Conservation (phyloP, 2,888 invertebrate species). For the Norana najaformis region DNA sequence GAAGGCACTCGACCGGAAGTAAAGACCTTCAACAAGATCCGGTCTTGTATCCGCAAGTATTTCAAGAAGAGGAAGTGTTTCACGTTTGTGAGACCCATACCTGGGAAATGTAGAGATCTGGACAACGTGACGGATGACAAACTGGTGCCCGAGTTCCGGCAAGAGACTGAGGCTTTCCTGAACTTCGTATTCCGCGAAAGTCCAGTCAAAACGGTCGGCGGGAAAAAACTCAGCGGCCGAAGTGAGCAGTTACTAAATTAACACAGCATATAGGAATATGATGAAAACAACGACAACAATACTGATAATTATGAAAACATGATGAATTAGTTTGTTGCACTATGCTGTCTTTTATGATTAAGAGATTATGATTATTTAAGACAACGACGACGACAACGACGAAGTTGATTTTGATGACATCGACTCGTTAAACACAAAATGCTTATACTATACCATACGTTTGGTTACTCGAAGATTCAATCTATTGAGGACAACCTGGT, state of each 20-base stretch:
- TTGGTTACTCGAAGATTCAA: too few relatives aligned
- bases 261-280: not conserved
- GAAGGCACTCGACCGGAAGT: not conserved
- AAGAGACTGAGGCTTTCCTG: not conserved
- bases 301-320: too few relatives aligned
- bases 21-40: conserved; percentile 20
- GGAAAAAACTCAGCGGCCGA: conserved; percentile 1
- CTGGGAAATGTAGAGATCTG: not conserved
- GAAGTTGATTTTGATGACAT: too few relatives aligned
- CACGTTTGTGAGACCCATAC: not conserved
- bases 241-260: conserved; percentile 9
- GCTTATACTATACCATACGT: too few relatives aligned
- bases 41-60: conserved; percentile 9
- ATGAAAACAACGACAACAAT: too few relatives aligned
- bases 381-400: too few relatives aligned
- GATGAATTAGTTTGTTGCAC: too few relatives aligned
- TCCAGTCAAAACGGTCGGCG: not conserved
- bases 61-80: conserved; percentile 9
- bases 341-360: too few relatives aligned
- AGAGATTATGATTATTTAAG: too few relatives aligned
- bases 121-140: not conserved
- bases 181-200: not conserved
- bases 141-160: not conserved
- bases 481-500: too few relatives aligned
- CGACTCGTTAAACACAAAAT: too few relatives aligned